Evolutionary conservation across 2,888 invertebrate species (phyloP).

Genomic region (Acanthosepion lycidas): DNA sequence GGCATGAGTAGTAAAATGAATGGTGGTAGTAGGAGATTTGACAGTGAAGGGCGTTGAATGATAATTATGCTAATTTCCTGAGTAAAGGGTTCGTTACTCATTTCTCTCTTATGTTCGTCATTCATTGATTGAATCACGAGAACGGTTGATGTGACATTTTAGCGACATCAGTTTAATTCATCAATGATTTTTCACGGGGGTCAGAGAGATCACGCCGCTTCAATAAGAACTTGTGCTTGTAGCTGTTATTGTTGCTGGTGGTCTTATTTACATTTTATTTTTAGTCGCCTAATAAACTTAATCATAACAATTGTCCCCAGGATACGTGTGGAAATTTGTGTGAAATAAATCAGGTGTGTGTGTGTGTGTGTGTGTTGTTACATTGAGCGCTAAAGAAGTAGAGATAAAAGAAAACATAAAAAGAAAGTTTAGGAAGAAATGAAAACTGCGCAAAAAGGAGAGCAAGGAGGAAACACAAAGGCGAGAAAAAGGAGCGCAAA

Average conservation of each 20-base stretch:
- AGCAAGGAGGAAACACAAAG: background rate
- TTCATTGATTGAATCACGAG: background rate
- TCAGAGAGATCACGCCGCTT: background rate
- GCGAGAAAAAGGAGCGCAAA: background rate
- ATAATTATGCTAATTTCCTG: background rate
- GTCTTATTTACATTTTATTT: background rate
- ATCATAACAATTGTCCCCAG: background rate
- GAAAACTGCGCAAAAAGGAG: background rate
- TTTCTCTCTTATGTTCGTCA: background rate
- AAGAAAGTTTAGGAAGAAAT: background rate
- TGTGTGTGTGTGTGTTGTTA: background rate
- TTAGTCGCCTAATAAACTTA: background rate
- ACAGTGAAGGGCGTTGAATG: background rate
- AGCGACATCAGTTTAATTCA: slow-evolving; percentile 23
- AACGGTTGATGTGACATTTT: background rate
- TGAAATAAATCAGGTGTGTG: background rate
- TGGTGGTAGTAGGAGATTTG: too few species aligned
- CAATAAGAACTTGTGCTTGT: background rate
- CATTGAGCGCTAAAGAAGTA: background rate
- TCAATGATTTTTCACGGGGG: background rate
- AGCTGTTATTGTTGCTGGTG: background rate
- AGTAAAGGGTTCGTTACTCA: background rate
- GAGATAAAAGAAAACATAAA: too few species aligned
- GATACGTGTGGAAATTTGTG: background rate
- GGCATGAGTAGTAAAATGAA: too few species aligned